Conservation (phyloP, 1,140 invertebrate genomes). For the Nasonia vitripennis region DNA sequence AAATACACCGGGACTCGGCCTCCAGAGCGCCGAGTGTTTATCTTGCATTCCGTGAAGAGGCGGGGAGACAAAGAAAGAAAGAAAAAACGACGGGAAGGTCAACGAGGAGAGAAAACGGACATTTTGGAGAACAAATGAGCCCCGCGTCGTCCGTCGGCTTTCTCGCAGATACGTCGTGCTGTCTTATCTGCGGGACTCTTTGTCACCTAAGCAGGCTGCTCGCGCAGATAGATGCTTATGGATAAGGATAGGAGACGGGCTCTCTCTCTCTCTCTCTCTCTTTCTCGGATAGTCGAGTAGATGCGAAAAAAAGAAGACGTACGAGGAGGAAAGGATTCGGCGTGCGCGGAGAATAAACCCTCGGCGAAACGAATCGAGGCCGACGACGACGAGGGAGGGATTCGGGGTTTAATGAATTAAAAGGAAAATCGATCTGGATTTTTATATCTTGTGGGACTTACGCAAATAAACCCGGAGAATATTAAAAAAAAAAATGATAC, state of each 20-base stretch:
- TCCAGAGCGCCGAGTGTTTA: neutral
- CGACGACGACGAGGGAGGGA: no score
- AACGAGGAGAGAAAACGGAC: neutral
- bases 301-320: neutral
- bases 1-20: neutral
- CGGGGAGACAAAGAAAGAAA: neutral
- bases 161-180: neutral
- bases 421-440: no score
- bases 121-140: slow-evolving; percentile 16
- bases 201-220: slow-evolving; percentile 16
- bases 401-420: no score
- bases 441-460: no score
- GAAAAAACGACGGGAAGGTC: neutral
- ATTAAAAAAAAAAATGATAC: no score
- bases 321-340: neutral
- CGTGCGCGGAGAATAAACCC: no score
- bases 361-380: no score
- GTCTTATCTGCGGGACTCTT: slow-evolving; percentile 23
- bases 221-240: neutral
- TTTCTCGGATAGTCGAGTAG: neutral
- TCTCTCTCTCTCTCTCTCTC: neutral
- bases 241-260: neutral
- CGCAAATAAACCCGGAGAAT: no score
- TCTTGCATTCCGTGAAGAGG: neutral
- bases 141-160: neutral